These are phyloP conservation scores for Drosophila suzukii DNA, from an alignment of 1,140 invertebrate species.

Conservation along the genomic window DNA sequence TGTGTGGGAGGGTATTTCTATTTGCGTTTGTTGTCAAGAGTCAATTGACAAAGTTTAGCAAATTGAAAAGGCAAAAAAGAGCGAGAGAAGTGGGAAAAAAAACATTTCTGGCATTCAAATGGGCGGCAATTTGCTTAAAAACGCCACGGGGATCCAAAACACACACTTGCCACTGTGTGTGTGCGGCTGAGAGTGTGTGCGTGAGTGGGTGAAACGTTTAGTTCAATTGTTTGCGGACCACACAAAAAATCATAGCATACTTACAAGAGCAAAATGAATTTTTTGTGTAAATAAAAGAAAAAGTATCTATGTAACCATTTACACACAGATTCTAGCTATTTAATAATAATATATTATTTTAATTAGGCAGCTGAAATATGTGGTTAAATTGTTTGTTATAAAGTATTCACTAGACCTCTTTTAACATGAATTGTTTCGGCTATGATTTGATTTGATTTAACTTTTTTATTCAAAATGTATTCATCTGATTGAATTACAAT, in stretches of 20 bases:
- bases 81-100: constrained; percentile 9
- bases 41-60: constrained; percentile 78
- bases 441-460: no score
- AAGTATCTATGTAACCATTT: neutral
- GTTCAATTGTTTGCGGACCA: constrained; percentile 26
- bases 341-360: no score
- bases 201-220: constrained; percentile 43
- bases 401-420: no score
- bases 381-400: no score
- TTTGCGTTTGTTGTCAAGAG: constrained; percentile 73
- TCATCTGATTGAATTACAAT: neutral
- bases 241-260: constrained; percentile 41
- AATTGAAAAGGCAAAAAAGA: constrained; percentile 43
- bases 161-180: constrained; percentile 12
- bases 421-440: no score
- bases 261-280: constrained; percentile 14
- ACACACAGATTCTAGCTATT: no score
- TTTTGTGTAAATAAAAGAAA: constrained; percentile 9
- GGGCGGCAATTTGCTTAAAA: constrained; percentile 70
- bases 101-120: constrained; percentile 50
- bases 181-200: neutral
- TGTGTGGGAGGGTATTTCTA: constrained; percentile 34
- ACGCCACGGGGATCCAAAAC: constrained; percentile 51
- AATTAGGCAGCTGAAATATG: no score
- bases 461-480: no score